Evolutionary conservation across 2,113 vertebrate genomes (phyloP), one percentile per base, ranked within the genome.

Genomic region (Capra hircus): DNA sequence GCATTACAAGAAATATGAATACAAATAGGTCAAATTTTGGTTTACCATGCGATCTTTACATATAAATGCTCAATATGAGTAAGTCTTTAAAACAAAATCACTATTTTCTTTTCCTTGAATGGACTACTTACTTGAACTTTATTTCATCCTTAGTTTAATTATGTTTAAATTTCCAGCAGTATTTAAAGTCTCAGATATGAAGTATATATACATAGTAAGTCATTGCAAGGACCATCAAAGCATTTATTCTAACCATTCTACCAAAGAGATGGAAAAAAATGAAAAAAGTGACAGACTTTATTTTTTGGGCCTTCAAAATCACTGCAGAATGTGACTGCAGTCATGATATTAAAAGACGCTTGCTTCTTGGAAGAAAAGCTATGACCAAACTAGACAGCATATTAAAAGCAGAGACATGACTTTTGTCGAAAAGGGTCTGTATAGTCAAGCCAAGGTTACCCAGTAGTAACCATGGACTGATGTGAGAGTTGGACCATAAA

Each of bases 101-200:
- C 27, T 33, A 7, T 59, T 19, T 67, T 45, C 48, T 30, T 62
- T 84, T 48, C 40, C 43, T 81, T 62, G 81, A 17, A 57, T 50
- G 36, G 15, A 14, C 21, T 59, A 43, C 27, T 50, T 91, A 64
- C n/a, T 57, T 78, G n/a, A 59, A 80, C 28, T 77, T 27, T 53
- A 67, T 84, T 89, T 88, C 71, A 77, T 64, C 60, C 25, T 78
- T 85, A 59, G 57, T 30, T 88, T 53, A 71, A 5, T 88, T 10
- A 23, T 55, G 5, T 64, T 50, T 77, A 55, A 13, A 62, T 77
- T 83, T 57, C 13, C 30, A 88, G 45, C 78, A 14, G n/a, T 13
- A 78, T 64, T 80, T 45, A 60, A 59, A 62, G 2, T 36, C 4
- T 64, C 30, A 53, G 21, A 28, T 60, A 82, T 19, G 30, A 9